phyloP scores from a whole-genome alignment of 2,888 invertebrate species.

The Drosophila gaucha region DNA sequence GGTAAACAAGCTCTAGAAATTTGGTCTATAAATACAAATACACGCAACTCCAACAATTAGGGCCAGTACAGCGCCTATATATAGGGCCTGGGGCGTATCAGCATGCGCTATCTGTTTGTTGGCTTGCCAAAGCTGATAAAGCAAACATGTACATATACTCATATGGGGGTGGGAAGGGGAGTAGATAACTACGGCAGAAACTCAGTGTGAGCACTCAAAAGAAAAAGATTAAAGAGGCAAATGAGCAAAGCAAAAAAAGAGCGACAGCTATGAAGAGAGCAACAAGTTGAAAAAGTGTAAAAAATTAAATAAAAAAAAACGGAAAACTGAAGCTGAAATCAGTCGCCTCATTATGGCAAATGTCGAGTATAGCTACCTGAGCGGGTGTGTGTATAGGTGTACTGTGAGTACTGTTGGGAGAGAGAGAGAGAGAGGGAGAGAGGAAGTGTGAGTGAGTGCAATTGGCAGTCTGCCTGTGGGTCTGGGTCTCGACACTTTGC shows the following conservation, averaged over 20 bases:
- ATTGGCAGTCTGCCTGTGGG: slow-evolving; percentile 55
- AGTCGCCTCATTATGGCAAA: slow-evolving; percentile 62
- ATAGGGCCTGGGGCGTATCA: slow-evolving; percentile 53
- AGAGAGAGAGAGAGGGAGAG: slow-evolving; percentile 11
- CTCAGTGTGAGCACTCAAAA: slow-evolving; percentile 16
- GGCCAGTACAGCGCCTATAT: slow-evolving; percentile 5
- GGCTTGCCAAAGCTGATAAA: slow-evolving; percentile 79
- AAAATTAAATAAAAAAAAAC: slow-evolving; percentile 18
- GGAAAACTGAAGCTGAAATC: slow-evolving; percentile 42
- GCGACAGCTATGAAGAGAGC: slow-evolving; percentile 46
- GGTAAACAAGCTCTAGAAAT: slow-evolving; percentile 52
- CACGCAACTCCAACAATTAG: slow-evolving; percentile 38
- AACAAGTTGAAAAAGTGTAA: slow-evolving; percentile 57
- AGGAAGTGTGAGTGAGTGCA: slow-evolving; percentile 37
- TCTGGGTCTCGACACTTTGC: slow-evolving; percentile 62
- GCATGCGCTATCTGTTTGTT: slow-evolving; percentile 56
- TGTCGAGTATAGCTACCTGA: slow-evolving; percentile 39
- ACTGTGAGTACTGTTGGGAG: slow-evolving; percentile 18
- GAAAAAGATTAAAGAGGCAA: slow-evolving; percentile 34
- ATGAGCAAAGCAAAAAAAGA: slow-evolving; percentile 39
- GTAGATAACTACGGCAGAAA: slow-evolving; percentile 36
- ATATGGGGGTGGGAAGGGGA: background rate
- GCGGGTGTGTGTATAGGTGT: slow-evolving; percentile 13
- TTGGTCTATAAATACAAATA: slow-evolving; percentile 62
- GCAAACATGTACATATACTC: slow-evolving; percentile 7